phyloP scores from a whole-genome alignment of 1,140 invertebrate genomes.

The Rhizoglyphus robini region DNA sequence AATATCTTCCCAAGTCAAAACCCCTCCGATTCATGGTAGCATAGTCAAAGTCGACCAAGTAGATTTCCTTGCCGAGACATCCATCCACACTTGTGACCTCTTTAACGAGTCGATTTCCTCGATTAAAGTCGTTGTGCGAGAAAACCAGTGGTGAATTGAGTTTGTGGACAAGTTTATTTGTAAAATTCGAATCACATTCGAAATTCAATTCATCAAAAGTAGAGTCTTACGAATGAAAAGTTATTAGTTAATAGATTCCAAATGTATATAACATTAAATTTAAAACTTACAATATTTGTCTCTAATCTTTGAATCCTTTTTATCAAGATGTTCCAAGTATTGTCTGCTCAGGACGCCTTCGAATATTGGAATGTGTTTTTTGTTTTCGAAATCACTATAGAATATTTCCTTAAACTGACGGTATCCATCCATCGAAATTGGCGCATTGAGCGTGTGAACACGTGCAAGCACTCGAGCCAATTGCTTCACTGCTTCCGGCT shows the following conservation, averaged over 20 bases:
- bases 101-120: conserved; percentile 1
- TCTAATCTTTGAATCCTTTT: neutral
- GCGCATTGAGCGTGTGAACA: neutral
- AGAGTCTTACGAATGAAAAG: neutral
- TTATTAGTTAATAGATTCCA: neutral
- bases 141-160: neutral
- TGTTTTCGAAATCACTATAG: neutral
- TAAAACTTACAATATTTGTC: neutral
- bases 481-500: neutral
- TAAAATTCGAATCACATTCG: neutral
- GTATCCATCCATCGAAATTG: neutral
- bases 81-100: no score
- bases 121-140: conserved; percentile 16
- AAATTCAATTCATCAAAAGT: neutral
- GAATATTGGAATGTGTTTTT: neutral
- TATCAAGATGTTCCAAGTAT: neutral
- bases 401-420: neutral
- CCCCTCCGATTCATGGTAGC: conserved; percentile 5
- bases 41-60: conserved; percentile 14
- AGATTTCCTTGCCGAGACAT: neutral
- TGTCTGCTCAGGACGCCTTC: neutral
- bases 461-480: neutral
- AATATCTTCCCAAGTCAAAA: conserved; percentile 12
- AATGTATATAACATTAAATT: neutral
- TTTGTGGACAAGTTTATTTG: no score